Evolutionary conservation across 2,888 invertebrate species (phyloP), one percentile per base, ranked within the genome.

Genomic region (Proisotoma minuta): DNA sequence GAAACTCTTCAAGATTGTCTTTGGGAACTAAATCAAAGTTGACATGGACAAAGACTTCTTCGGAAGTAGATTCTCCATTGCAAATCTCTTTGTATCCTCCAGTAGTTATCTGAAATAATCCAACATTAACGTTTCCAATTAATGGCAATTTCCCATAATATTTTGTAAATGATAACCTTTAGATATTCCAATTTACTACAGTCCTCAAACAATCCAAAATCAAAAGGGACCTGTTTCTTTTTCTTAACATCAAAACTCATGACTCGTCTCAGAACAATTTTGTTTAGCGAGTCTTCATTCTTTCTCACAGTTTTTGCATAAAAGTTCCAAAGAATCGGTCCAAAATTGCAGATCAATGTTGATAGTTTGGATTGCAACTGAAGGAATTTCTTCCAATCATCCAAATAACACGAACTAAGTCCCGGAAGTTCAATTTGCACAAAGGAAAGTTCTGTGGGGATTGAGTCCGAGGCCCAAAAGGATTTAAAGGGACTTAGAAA

Each of bases 371-470:
- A 47, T 28, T 68, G 68, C 28, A 63, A 60, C n/a, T 68, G 63
- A 52, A 68, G 10, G 22, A 68, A 52, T 28, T 54, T 60, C 54
- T 64, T 65, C 68, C 68, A 68, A 12, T 63, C 57, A 1, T 57
- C 54, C 0, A 68, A 60, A 24, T 63, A 57, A 15, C 29, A 47
- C 2, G 58, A 23, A 50, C 63, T 62, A 3, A 68, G 5, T n/a
- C 63, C 65, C 3, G 68, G 68, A 22, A 68, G 57, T 61, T 68
- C 68, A 26, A 68, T 54, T 10, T 66, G 65, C 20, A 66, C 28
- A 18, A 58, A 34, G 2, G 57, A 60, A 1, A 67, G 20, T 1
- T 27, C 56, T 22, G 23, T 49, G 1, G 67, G 64, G 22, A 51
- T 62, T 1, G 53, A 28, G 43, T 52, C 47, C 3, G 50, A 39